Conservation (phyloP, 2,797 vertebrate species). For the Catostomus latipinnis region DNA sequence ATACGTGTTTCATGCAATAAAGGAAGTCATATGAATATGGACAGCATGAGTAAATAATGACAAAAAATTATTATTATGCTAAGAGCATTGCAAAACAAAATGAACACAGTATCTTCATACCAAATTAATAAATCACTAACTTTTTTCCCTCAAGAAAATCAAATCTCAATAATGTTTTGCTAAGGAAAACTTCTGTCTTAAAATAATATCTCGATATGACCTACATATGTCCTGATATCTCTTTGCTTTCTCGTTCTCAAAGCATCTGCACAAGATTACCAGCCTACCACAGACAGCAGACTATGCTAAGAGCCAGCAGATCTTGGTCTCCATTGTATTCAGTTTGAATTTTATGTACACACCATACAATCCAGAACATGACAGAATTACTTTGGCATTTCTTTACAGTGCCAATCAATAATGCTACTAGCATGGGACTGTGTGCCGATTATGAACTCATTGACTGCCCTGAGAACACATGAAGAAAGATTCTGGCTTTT, state of each 20-base stretch:
- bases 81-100: background rate
- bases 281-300: constrained; percentile 27
- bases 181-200: background rate
- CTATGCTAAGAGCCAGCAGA: background rate
- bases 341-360: constrained; percentile 20
- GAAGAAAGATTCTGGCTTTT: constrained; percentile 14
- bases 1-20: background rate
- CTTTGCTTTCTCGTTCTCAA: constrained; percentile 10
- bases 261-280: constrained; percentile 34
- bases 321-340: constrained; percentile 12
- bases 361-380: constrained; percentile 13
- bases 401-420: constrained; percentile 29
- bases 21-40: no score
- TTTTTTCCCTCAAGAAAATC: background rate
- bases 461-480: background rate
- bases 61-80: background rate
- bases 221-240: constrained; percentile 30
- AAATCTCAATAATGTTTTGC: constrained; percentile 8
- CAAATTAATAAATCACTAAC: background rate
- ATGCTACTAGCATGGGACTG: constrained; percentile 2
- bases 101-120: background rate
- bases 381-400: constrained; percentile 24
- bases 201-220: constrained; percentile 8
- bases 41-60: no score
- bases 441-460: constrained; percentile 21